phyloP scores from a whole-genome alignment of 2,113 vertebrate species.

The Brachypodius melanocephalos region DNA sequence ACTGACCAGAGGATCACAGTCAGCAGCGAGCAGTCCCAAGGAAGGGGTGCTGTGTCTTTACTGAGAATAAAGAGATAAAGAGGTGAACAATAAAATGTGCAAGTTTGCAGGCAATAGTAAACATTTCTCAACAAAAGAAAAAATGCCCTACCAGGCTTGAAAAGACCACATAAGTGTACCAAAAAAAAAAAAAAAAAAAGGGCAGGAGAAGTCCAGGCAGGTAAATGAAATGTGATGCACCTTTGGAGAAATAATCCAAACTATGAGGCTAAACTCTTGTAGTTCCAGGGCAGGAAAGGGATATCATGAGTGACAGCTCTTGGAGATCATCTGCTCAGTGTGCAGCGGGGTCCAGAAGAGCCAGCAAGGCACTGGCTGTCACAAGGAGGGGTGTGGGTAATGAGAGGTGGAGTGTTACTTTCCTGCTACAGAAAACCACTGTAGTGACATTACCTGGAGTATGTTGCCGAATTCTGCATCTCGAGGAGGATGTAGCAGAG shows the following conservation, averaged over 20 bases:
- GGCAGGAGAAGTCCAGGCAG: not conserved
- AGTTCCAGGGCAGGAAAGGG: not conserved
- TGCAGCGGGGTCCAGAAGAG: not conserved
- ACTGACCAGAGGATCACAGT: not conserved
- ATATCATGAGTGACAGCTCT: not conserved
- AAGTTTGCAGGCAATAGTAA: not conserved
- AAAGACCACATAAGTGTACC: not conserved
- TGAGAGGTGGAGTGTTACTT: accelerated
- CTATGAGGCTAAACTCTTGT: not conserved
- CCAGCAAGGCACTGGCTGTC: not conserved
- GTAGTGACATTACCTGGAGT: not conserved
- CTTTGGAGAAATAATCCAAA: not conserved
- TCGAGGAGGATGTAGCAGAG: accelerated
- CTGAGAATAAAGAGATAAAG: not conserved
- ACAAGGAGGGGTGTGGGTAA: not conserved
- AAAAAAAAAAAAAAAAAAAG: not conserved
- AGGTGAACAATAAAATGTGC: not conserved
- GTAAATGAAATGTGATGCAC: not conserved
- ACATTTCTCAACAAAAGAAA: not conserved
- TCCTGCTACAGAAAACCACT: not conserved
- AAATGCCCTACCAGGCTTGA: not conserved
- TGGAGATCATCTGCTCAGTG: not conserved
- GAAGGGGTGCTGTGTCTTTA: not conserved
- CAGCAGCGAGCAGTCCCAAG: not conserved
- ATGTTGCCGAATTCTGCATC: not conserved